Percentiles rank a stretch among this genome's conserved stretches.
Conservation (phyloP, 2,797 vertebrate species). For the Myioborus miniatus region DNA sequence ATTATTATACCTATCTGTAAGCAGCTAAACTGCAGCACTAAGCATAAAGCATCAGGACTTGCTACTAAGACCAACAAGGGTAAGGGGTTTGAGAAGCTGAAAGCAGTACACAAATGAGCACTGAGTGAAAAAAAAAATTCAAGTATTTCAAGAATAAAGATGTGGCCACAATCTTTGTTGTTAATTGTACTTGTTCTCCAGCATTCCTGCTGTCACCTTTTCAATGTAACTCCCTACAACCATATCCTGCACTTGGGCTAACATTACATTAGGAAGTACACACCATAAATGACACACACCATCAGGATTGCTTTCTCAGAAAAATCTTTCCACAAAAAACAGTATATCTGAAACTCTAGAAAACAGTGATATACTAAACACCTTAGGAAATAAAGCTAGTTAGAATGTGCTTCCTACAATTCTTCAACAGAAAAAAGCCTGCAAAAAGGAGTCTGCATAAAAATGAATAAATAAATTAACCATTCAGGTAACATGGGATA, state of each 20-base stretch:
- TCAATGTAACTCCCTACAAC: background rate
- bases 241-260: background rate
- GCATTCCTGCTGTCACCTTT: background rate
- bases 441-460: background rate
- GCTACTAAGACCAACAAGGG: background rate
- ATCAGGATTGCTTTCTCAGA: background rate
- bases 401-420: background rate
- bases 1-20: background rate
- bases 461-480: background rate
- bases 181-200: background rate
- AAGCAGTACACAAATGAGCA: background rate
- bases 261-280: background rate
- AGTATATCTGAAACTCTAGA: background rate
- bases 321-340: background rate
- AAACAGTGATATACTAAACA: background rate
- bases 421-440: background rate
- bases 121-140: background rate
- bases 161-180: background rate
- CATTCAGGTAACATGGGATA: background rate
- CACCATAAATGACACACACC: background rate
- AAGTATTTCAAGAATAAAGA: background rate
- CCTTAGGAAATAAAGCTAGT: background rate
- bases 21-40: background rate
- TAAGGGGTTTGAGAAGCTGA: background rate
- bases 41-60: background rate